Evolutionary conservation across 2,113 vertebrate genomes (phyloP).

Genomic region (Cepphus grylle): DNA sequence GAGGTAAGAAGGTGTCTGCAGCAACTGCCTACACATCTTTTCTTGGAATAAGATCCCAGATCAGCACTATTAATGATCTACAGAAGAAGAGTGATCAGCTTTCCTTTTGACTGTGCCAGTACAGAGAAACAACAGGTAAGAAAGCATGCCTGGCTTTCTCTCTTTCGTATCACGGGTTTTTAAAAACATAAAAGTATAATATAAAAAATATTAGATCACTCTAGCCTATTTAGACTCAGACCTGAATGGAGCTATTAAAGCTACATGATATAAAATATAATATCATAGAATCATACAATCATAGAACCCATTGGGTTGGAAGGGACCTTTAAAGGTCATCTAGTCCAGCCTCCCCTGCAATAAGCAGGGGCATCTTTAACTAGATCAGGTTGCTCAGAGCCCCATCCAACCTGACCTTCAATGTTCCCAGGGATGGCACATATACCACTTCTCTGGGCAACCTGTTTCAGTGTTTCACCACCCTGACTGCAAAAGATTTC

Average conservation of each 20-base stretch:
- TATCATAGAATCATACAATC: background rate
- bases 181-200: background rate
- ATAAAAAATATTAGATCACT: background rate
- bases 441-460: background rate
- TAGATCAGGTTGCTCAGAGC: background rate
- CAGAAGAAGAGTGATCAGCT: background rate
- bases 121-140: background rate
- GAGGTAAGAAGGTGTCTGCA: background rate
- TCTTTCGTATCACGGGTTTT: background rate
- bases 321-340: background rate
- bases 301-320: background rate
- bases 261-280: background rate
- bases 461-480: background rate
- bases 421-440: background rate
- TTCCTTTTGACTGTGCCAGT: background rate
- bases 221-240: background rate
- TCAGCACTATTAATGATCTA: background rate
- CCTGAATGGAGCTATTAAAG: background rate
- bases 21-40: background rate
- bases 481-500: background rate
- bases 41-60: background rate
- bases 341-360: background rate
- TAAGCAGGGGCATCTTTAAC: background rate
- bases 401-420: background rate
- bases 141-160: background rate